phyloP scores from a whole-genome alignment of 2,113 vertebrate species.

The Oreochromis niloticus region DNA sequence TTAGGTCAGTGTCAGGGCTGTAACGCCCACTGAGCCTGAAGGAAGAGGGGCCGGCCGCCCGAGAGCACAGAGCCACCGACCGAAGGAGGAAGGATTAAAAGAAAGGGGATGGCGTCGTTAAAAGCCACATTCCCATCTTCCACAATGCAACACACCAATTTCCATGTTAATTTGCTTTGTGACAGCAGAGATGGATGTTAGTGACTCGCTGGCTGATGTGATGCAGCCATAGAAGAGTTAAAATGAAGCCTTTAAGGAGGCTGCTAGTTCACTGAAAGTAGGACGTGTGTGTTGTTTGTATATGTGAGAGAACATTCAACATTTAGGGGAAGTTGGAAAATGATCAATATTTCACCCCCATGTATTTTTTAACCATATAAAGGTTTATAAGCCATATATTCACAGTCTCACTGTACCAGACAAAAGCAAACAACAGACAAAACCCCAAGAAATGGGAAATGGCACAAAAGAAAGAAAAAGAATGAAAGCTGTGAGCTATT shows the following conservation, averaged over 20 bases:
- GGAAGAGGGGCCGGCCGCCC: constrained; percentile 18
- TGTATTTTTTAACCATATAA: background rate
- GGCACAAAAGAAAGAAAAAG: background rate
- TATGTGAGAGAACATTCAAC: background rate
- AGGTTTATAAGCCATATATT: background rate
- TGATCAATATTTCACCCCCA: background rate
- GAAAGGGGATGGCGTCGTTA: constrained; percentile 13
- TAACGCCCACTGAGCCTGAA: constrained; percentile 49
- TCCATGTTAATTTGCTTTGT: constrained; percentile 70
- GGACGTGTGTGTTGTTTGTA: background rate
- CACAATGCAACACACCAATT: constrained; percentile 66
- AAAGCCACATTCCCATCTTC: background rate
- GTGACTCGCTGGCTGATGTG: constrained; percentile 52
- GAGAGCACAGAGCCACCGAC: background rate
- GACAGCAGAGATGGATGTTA: constrained; percentile 67
- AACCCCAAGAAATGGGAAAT: background rate
- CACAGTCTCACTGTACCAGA: background rate
- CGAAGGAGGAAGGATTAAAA: constrained; percentile 1
- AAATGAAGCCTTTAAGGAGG: constrained; percentile 37
- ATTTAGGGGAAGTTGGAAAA: background rate
- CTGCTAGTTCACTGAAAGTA: background rate
- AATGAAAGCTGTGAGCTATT: background rate
- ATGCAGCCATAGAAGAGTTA: constrained; percentile 36
- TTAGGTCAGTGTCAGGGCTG: constrained; percentile 57
- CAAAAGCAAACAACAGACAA: background rate